phyloP scores from a whole-genome alignment of 2,888 invertebrate genomes.

The Psococerastis gibbosa region DNA sequence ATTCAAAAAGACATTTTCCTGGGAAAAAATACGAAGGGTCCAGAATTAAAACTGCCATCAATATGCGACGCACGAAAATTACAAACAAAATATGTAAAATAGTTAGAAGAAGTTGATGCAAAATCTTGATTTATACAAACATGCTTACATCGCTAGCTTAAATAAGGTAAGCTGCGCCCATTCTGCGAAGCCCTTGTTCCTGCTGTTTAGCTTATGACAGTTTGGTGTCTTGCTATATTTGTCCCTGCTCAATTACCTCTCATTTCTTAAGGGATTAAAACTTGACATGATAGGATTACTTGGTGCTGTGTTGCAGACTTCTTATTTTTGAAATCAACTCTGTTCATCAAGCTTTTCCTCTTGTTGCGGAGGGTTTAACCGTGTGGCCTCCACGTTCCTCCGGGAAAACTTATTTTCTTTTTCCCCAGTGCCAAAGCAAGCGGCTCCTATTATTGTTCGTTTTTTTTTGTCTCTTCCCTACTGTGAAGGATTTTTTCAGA shows the following conservation, averaged over 20 bases:
- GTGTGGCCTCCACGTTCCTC: too few relatives aligned
- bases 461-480: too few relatives aligned
- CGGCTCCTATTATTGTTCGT: too few relatives aligned
- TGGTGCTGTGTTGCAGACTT: not conserved
- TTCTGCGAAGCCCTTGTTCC: not conserved
- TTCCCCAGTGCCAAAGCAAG: too few relatives aligned
- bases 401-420: too few relatives aligned
- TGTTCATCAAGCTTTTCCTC: not conserved
- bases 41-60: conserved; percentile 8
- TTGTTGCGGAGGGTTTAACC: too few relatives aligned
- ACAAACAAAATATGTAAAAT: conserved; percentile 11
- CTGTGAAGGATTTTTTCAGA: too few relatives aligned
- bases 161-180: conserved; percentile 3
- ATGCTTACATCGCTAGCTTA: conserved; percentile 9
- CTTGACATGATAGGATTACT: conserved; percentile 11
- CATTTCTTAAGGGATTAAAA: conserved; percentile 11
- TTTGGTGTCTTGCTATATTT: not conserved
- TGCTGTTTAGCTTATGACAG: not conserved
- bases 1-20: conserved; percentile 3
- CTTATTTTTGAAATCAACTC: conserved; percentile 9
- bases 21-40: too few relatives aligned
- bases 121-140: conserved; percentile 10
- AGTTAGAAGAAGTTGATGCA: conserved; percentile 10
- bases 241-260: conserved; percentile 8
- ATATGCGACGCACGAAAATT: conserved; percentile 8